Evolutionary conservation across 2,888 invertebrate species (phyloP).

Genomic region (Cheilosia pagana): DNA sequence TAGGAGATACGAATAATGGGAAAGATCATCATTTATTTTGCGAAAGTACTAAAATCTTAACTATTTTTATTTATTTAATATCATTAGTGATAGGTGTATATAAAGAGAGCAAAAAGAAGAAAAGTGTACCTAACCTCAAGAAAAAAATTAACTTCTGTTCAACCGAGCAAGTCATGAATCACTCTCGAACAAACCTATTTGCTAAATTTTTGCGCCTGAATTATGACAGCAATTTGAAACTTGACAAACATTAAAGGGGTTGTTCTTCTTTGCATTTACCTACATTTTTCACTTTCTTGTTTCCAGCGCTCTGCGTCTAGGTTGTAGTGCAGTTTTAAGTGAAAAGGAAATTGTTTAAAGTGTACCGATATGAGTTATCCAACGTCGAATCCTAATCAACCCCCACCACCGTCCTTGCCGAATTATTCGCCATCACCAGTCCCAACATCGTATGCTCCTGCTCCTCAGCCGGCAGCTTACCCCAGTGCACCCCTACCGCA

Average conservation of each 20-base stretch:
- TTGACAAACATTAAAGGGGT: too few relatives aligned
- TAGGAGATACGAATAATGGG: too few relatives aligned
- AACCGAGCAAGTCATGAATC: too few relatives aligned
- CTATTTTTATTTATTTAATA: too few relatives aligned
- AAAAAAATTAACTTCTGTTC: too few relatives aligned
- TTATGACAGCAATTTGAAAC: too few relatives aligned
- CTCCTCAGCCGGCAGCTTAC: conserved; percentile 3
- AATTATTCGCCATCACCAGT: neutral
- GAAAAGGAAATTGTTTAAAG: neutral
- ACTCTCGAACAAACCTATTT: neutral
- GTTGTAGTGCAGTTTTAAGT: neutral
- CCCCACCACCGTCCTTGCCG: conserved; percentile 18
- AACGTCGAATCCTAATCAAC: conserved; percentile 32
- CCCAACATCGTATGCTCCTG: neutral
- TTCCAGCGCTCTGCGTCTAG: neutral
- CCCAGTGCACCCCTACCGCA: neutral
- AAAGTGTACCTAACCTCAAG: too few relatives aligned
- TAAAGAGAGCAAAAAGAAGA: too few relatives aligned
- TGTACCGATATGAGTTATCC: conserved; percentile 39
- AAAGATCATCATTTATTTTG: too few relatives aligned
- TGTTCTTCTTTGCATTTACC: neutral
- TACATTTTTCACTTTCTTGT: neutral
- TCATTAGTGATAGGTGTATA: too few relatives aligned
- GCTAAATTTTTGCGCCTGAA: too few relatives aligned
- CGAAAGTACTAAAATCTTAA: too few relatives aligned